Conservation (phyloP, 2,113 vertebrate species). For the Anarhynchus alexandrinus region DNA sequence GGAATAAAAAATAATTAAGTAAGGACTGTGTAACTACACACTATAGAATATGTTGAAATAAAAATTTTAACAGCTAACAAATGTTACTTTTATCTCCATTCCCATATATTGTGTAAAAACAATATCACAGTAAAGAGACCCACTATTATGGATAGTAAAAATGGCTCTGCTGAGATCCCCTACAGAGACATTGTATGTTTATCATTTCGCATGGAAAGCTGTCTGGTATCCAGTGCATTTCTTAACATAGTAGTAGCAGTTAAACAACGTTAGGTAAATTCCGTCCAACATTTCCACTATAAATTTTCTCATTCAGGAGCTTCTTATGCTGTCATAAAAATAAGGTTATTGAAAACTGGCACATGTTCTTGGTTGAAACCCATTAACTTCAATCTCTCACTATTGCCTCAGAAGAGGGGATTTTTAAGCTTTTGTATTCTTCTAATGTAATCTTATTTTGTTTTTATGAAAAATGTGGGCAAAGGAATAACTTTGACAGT, state of each 20-base stretch:
- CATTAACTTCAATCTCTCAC: not conserved
- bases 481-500: not conserved
- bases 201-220: constrained; percentile 34
- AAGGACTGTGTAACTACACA: not conserved
- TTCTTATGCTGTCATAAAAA: constrained; percentile 49
- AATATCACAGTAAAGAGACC: not conserved
- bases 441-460: not conserved
- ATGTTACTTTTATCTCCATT: not conserved
- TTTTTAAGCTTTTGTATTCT: not conserved
- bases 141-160: constrained; percentile 9
- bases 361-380: not conserved
- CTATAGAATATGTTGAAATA: not conserved
- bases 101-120: not conserved
- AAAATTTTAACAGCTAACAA: not conserved
- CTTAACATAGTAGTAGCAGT: not conserved
- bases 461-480: not conserved
- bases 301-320: constrained; percentile 46
- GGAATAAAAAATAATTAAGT: not conserved
- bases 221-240: not conserved
- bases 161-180: not conserved
- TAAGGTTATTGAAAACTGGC: not conserved
- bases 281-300: constrained; percentile 56
- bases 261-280: constrained; percentile 1
- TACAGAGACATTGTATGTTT: not conserved
- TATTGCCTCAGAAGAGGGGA: not conserved